A percentile compares a stretch with the other conserved stretches of the same genome.
phyloP scores from a whole-genome alignment of 2,888 invertebrate species.

The Calameuta filiformis region DNA sequence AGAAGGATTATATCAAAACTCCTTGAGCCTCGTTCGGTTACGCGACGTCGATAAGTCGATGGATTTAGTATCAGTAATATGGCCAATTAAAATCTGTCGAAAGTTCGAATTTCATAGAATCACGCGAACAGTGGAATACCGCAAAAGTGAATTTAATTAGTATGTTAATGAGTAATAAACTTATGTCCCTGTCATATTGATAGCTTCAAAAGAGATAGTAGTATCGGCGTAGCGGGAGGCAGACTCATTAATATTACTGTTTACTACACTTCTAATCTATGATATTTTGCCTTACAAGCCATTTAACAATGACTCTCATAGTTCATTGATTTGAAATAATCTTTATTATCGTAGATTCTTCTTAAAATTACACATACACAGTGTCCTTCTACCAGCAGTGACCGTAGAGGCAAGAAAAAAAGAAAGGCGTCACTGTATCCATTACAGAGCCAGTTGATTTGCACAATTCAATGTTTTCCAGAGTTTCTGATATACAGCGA shows the following conservation, averaged over 20 bases:
- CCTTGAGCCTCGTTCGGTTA: not conserved
- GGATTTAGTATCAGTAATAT: not conserved
- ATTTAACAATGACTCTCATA: constrained; percentile 38
- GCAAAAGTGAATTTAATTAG: constrained; percentile 55
- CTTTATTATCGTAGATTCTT: constrained; percentile 4
- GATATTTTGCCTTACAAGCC: constrained; percentile 26
- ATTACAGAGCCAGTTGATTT: not conserved
- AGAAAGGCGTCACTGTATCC: not conserved
- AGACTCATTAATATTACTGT: constrained; percentile 56
- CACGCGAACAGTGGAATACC: constrained; percentile 6
- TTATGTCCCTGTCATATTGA: constrained; percentile 43
- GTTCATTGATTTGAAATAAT: constrained; percentile 45
- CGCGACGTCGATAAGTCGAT: not conserved
- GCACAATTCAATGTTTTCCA: not conserved
- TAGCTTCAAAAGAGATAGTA: constrained; percentile 39
- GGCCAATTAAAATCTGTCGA: not conserved
- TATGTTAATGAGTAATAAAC: constrained; percentile 60
- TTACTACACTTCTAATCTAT: constrained; percentile 50
- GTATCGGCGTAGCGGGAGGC: constrained; percentile 40
- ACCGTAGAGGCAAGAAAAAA: not conserved
- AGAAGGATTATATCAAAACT: not conserved
- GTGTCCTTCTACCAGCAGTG: not conserved
- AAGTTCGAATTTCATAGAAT: not conserved
- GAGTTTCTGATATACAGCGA: not conserved
- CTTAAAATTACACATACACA: not conserved